Conservation (phyloP, 35 echinoderm and acorn worm genomes). For the Strongylocentrotus purpuratus region DNA sequence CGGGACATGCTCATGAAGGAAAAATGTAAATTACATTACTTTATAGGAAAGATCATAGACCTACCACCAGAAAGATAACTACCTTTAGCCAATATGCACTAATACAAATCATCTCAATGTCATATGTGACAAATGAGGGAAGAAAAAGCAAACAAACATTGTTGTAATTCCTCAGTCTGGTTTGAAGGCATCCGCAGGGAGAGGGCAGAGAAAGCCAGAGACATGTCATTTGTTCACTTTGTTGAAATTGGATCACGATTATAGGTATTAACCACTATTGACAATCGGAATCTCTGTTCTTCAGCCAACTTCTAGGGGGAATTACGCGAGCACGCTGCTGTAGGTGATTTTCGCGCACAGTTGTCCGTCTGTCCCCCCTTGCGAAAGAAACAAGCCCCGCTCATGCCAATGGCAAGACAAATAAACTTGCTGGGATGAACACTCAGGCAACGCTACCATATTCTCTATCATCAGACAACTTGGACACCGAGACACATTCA, state of each 20-base stretch:
- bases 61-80: too few species aligned
- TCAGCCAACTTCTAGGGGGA: neutral
- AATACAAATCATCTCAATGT: neutral
- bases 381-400: conserved; percentile 14
- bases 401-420: conserved; percentile 9
- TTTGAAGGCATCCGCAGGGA: neutral
- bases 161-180: neutral
- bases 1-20: neutral
- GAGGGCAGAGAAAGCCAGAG: neutral
- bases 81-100: neutral
- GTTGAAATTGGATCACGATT: conserved; percentile 38
- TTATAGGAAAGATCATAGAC: neutral
- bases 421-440: conserved; percentile 7
- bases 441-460: neutral
- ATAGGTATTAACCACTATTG: neutral
- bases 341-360: conserved; percentile 28
- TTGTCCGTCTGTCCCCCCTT: conserved; percentile 1
- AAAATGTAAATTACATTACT: neutral
- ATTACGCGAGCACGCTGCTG: neutral
- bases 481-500: neutral
- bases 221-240: conserved; percentile 30
- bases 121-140: neutral
- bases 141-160: neutral
- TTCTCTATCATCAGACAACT: conserved; percentile 17
- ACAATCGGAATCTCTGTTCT: conserved; percentile 37